Conservation (phyloP, 2,113 vertebrate genomes). For the Ciconia maguari region DNA sequence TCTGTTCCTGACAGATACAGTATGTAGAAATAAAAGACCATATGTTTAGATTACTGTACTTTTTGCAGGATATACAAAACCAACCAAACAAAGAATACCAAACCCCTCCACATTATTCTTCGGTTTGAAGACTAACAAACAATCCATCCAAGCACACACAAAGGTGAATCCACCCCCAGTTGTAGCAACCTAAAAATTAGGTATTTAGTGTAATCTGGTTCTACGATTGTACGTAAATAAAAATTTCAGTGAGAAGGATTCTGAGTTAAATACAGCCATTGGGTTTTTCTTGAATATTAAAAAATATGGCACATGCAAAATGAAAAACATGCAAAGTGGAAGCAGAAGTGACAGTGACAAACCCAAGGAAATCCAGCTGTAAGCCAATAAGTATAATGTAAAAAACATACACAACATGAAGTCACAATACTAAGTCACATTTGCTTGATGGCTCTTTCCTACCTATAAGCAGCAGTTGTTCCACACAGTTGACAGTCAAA, state of each 20-base stretch:
- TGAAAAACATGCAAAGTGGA: not conserved
- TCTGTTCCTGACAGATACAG: not conserved
- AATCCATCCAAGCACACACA: not conserved
- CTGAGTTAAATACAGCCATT: not conserved
- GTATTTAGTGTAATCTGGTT: not conserved
- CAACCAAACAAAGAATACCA: not conserved
- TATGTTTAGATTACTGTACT: not conserved
- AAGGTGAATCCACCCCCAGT: not conserved
- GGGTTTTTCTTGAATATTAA: not conserved
- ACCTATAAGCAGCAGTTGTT: not conserved
- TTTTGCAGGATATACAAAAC: not conserved
- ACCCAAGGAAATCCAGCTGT: not conserved
- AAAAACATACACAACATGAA: not conserved
- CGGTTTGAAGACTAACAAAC: not conserved
- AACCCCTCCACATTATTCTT: not conserved
- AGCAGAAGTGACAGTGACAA: not conserved
- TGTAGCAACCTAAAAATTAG: not conserved
- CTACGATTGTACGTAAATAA: not conserved
- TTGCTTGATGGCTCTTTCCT: not conserved
- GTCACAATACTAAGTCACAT: not conserved
- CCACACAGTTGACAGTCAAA: not conserved
- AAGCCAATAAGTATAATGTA: not conserved
- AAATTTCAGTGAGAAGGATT: not conserved
- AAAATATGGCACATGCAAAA: not conserved
- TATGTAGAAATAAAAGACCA: not conserved